Evolutionary conservation across 1,140 invertebrate genomes (phyloP), one percentile per base, ranked within the genome.

Genomic region (Hylyphantes graminicola): DNA sequence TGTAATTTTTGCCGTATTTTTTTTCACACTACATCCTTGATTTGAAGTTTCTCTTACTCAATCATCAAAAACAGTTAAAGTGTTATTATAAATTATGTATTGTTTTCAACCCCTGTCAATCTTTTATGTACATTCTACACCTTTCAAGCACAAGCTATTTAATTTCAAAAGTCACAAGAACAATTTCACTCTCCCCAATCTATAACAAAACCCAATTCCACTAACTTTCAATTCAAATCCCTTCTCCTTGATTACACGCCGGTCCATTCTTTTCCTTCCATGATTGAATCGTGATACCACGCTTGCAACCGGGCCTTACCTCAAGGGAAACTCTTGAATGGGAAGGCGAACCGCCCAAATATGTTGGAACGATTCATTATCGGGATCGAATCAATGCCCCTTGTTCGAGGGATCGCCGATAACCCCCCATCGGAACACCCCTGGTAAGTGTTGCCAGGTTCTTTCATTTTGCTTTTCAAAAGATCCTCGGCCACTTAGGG

Each of bases 341-440:
- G 68, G 68, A 70, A 19, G 15, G 68, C 35, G 35, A 35, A 35
- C 35, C 35, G 35, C 35, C 35, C 35, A 35, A 70, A 70, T 70
- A 70, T 70, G 68, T 70, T 70, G 54, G 68, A 70, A 70, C 72
- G 72, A 74, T 74, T 74, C 72, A 74, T 74, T 74, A 74, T 74
- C 72, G 19, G 35, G 72, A 74, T 74, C 35, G 72, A 74, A 74
- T 74, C 51, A 74, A 74, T 74, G 72, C 17, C 53, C 54, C 48
- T 55, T 55, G 72, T 74, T 74, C 53, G 55, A 51, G 21, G 50
- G 70, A 68, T 50, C 51, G 35, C 21, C 68, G 68, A 70, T 70
- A 70, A 70, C 68, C 68, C 68, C 67, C 67, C 35, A 35, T 8
- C 50, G 50, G 53, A 57, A 57, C 55, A 74, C 72, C 72, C 21